Evolutionary conservation across 2,797 vertebrate genomes (phyloP), one percentile per base, ranked within the genome.

Genomic region (Phalloptychus januarius): DNA sequence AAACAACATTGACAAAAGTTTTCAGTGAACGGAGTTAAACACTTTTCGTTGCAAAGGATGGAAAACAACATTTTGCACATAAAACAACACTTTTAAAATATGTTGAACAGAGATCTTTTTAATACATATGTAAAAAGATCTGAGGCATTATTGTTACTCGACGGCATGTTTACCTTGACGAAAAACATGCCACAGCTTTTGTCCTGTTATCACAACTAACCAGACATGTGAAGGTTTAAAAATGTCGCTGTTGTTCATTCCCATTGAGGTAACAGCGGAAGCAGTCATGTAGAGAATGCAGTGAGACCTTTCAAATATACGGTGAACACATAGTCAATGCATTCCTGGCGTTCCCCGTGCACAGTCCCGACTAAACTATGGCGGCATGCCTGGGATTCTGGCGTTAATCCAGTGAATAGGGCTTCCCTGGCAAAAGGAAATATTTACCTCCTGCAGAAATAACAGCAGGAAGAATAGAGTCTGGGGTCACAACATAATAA

Each of bases 271-370:
- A 85, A 84, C 72, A 81, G 73, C 31, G 12, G 84, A 89, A 90
- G 81, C 82, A 86, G 75, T 79, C 76, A 81, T 56, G 79, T 79
- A 61, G 79, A 83, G 83, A 91, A 90, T 90, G 79, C 79, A 81
- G 74, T 78, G 63, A 80, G 87, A 85, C 76, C 74, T 86, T 85
- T 86, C 76, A 86, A 85, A 90, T 86, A 90, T 85, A 90, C 79
- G 75, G 80, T 86, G 93, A 91, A 92, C 89, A 93, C 85, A 75
- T 77, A 77, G 89, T 89, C 85, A 88, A 81, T 81, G 85, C 93
- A 95, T 95, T 95, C 95, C 92, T 88, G 54, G 63, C 91, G 90
- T 94, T 91, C 91, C 86, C 76, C 76, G 76, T 83, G 48, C 79
- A 86, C 36, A 15, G 73, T 33, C 65, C 78, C 15, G 65, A 72